phyloP scores from a whole-genome alignment of 2,113 vertebrate genomes.

The Apodemus sylvaticus region DNA sequence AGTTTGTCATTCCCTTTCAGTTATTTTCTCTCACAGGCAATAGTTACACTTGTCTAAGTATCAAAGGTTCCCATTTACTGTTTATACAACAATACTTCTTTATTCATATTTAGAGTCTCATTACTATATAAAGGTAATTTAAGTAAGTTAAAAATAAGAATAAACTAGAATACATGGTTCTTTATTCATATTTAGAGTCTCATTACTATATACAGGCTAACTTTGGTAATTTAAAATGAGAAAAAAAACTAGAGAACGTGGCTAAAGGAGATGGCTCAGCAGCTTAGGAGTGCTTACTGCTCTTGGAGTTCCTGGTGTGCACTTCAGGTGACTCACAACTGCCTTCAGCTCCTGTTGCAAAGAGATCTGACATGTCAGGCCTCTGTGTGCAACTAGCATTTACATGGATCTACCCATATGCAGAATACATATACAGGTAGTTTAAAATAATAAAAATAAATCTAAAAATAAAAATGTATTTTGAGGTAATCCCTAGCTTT shows the following conservation, averaged over 20 bases:
- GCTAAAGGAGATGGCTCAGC: background rate
- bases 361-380: background rate
- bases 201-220: too few species aligned
- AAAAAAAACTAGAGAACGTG: background rate
- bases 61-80: background rate
- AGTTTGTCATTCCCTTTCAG: background rate
- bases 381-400: background rate
- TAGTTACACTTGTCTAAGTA: constrained; percentile 14
- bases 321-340: background rate
- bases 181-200: too few species aligned
- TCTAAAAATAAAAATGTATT: background rate
- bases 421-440: background rate
- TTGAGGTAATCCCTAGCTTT: constrained; percentile 22
- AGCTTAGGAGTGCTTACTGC: background rate
- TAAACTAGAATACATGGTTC: too few species aligned
- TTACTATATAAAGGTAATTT: background rate
- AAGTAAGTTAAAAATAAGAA: too few species aligned
- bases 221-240: constrained; percentile 23
- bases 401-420: background rate
- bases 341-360: background rate
- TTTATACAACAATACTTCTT: background rate
- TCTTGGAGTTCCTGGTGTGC: background rate
- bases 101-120: background rate
- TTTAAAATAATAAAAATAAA: background rate
- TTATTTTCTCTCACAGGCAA: background rate